These are phyloP conservation scores for Florisuga fusca DNA, from an alignment of 2,797 vertebrate species.

Conservation along the genomic window DNA sequence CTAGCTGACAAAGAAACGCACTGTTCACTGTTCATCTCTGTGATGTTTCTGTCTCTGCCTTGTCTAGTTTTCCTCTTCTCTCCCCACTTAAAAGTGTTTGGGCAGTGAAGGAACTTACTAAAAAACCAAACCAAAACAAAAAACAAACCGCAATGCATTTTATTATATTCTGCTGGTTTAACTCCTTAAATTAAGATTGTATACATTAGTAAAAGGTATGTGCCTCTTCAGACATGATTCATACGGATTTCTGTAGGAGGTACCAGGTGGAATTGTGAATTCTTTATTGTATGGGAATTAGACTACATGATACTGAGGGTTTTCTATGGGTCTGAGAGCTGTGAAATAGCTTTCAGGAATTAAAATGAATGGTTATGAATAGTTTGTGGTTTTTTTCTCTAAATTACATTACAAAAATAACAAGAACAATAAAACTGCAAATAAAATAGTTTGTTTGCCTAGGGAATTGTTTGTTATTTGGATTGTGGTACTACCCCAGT, in stretches of 20 bases:
- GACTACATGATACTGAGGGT: not conserved
- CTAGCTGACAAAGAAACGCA: not conserved
- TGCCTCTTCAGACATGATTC: not conserved
- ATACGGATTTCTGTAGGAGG: not conserved
- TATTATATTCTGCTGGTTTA: not conserved
- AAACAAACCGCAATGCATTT: not conserved
- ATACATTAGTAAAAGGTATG: not conserved
- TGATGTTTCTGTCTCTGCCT: not conserved
- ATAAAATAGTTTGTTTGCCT: conserved; percentile 20
- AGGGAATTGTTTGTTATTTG: conserved; percentile 24
- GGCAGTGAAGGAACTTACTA: not conserved
- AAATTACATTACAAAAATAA: conserved; percentile 31
- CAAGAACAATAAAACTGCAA: conserved; percentile 18
- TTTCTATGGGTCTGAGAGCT: not conserved
- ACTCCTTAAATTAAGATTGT: not conserved
- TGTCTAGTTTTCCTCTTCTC: conserved; percentile 4
- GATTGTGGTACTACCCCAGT: not conserved
- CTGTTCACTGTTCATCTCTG: not conserved
- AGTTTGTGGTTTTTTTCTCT: not conserved
- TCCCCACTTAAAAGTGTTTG: not conserved
- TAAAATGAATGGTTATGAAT: conserved; percentile 19
- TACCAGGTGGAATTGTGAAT: not conserved
- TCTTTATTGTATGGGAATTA: not conserved
- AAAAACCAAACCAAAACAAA: not conserved
- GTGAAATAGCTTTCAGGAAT: conserved; percentile 34